Base-by-base conservation (phyloP, 2,888 invertebrate genomes). In the Anthophora plumipes region DNA sequence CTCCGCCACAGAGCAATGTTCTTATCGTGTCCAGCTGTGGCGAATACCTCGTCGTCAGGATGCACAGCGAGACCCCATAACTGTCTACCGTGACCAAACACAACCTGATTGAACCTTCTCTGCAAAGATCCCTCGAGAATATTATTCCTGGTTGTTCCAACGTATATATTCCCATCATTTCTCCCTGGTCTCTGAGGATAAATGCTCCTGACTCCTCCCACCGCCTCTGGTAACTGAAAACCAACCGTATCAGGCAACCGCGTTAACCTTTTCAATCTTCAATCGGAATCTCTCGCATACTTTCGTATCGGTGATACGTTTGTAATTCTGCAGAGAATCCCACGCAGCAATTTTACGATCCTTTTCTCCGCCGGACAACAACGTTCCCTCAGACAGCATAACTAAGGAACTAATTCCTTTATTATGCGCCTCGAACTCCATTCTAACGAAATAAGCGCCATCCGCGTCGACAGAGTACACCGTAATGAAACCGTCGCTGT, bases 1-100 rank as follows among this genome's bases (percentile, higher is more conserved):
- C 97, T 96, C 80, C 97, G 96, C 98, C 98, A 98, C 59, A 98
- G 94, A 3, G 97, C 97, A 82, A 98, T 97, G 88, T 97, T 96
- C 92, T 97, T 97, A 92, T 98, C 98, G 89, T 97, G 97, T 0
- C 98, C 98, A 0, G 98, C 98, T 0, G 98, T 98, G 0, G 98
- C 97, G 91, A 98, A 98, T 85, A 98, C 95, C 93, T 98, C 98
- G 90, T 97, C 97, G 88, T 97, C 97, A 0, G 98, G 98, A 93
- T 98, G 98, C 1, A 97, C 97, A 4, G 98, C 97, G 73, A 98
- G 93, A 0, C 98, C 98, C 96, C 97, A 97, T 5, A 98, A 94
- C 92, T 97, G 97, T 75, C 97, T 96, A 69, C 97, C 97, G 93
- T 98, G 98, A 0, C 98, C 98, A 92, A 98, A 97, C 46, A 97